phyloP scores from a whole-genome alignment of 2,888 invertebrate species.

The Ommatoiulus sabulosus region DNA sequence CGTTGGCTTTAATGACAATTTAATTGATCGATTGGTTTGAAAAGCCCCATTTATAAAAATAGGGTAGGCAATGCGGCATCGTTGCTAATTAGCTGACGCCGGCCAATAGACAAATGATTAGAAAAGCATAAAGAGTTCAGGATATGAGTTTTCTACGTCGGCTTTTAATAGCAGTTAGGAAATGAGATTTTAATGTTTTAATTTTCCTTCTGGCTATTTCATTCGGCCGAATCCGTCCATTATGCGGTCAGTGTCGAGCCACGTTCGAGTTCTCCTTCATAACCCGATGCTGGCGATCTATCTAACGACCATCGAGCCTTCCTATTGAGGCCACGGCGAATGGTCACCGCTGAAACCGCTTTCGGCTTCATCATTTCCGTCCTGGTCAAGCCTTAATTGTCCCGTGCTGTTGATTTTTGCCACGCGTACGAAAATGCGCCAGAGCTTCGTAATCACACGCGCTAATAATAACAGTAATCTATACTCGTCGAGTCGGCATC shows the following conservation, averaged over 20 bases:
- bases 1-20: constrained; percentile 26
- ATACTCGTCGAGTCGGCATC: background rate
- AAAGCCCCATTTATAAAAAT: background rate
- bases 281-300: background rate
- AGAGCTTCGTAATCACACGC: background rate
- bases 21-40: constrained; percentile 31
- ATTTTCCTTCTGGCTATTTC: constrained; percentile 33
- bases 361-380: constrained; percentile 37
- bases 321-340: constrained; percentile 32
- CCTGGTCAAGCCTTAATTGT: constrained; percentile 46
- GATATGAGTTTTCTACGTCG: background rate
- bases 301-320: constrained; percentile 12
- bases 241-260: background rate
- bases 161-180: constrained; percentile 37
- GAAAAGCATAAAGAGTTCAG: background rate
- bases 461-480: constrained; percentile 43
- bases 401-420: constrained; percentile 7
- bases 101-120: background rate
- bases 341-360: constrained; percentile 48
- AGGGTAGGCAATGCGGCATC: constrained; percentile 7
- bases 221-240: constrained; percentile 1
- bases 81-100: background rate
- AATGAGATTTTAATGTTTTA: constrained; percentile 47
- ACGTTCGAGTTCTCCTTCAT: background rate
- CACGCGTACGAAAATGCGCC: background rate